Evolutionary conservation across 2,888 invertebrate species (phyloP).

Genomic region (Marronus borbonicus): DNA sequence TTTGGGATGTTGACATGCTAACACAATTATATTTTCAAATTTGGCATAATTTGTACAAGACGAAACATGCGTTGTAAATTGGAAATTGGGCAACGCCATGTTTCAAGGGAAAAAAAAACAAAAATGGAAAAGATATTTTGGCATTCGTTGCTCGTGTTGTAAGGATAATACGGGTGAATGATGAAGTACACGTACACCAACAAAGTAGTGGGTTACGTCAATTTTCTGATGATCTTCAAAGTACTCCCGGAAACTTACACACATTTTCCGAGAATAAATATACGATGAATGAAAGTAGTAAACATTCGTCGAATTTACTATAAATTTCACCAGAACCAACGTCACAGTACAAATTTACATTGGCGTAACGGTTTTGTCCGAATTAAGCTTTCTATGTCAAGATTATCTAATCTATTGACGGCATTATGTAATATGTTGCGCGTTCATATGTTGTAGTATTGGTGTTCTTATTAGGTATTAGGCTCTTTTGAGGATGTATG

Average conservation of each 20-base stretch:
- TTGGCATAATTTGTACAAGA: not conserved
- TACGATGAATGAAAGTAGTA: conserved; percentile 41
- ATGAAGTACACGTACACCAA: too few species aligned
- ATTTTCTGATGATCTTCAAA: conserved; percentile 24
- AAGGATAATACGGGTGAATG: too few species aligned
- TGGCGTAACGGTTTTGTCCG: conserved; percentile 13
- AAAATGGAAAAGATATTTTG: too few species aligned
- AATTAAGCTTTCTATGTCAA: conserved; percentile 26
- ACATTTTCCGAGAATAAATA: conserved; percentile 11
- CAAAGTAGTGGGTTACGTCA: too few species aligned
- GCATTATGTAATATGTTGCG: conserved; percentile 17
- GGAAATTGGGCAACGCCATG: too few species aligned
- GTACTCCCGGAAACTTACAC: conserved; percentile 7
- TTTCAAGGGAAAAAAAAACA: too few species aligned
- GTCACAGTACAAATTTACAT: conserved; percentile 19
- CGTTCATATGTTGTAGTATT: not conserved
- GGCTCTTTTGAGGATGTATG: not conserved
- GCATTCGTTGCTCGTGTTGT: too few species aligned
- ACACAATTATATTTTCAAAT: not conserved
- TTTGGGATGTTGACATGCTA: conserved; percentile 13
- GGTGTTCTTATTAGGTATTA: conserved; percentile 22
- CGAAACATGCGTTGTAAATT: not conserved
- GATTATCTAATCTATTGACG: conserved; percentile 39
- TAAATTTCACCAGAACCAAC: conserved; percentile 34
- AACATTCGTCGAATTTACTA: conserved; percentile 17